Evolutionary conservation across 2,888 invertebrate species (phyloP).

Genomic region (Erebia palarica): DNA sequence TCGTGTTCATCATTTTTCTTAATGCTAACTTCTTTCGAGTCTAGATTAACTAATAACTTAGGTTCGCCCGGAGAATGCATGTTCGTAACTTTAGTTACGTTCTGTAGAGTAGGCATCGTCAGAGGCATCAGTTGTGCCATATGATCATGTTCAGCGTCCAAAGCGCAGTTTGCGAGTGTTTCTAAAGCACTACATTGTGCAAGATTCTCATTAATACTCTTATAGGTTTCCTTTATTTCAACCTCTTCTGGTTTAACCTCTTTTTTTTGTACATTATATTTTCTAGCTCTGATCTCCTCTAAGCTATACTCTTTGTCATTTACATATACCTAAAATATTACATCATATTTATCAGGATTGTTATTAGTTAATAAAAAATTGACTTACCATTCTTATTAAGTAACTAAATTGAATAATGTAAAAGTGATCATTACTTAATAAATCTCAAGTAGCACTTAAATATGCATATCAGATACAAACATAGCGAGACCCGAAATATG

Average conservation of each 20-base stretch:
- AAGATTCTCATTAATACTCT: constrained; percentile 68
- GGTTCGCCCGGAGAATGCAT: constrained; percentile 79
- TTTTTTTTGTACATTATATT: constrained; percentile 73
- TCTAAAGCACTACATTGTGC: constrained; percentile 77
- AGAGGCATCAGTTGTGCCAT: constrained; percentile 74
- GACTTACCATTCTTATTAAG: not conserved
- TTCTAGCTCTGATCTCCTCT: constrained; percentile 88
- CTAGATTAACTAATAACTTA: constrained; percentile 73
- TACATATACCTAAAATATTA: constrained; percentile 68
- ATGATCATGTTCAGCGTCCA: constrained; percentile 74
- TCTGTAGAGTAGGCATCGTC: constrained; percentile 71
- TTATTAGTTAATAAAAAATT: no score
- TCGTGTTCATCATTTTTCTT: constrained; percentile 65
- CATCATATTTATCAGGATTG: not conserved
- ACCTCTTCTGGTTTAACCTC: constrained; percentile 59
- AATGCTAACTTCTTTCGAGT: constrained; percentile 74
- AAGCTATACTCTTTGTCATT: constrained; percentile 87
- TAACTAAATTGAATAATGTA: not conserved
- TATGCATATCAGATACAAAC: no score
- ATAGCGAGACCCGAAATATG: no score
- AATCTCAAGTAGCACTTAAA: not conserved
- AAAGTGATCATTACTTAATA: no score
- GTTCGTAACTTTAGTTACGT: constrained; percentile 73
- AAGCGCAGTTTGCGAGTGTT: constrained; percentile 76
- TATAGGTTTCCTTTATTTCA: constrained; percentile 58